These are phyloP conservation scores for Perca schrenkii DNA, from an alignment of 2,113 vertebrate genomes.

Conservation along the genomic window DNA sequence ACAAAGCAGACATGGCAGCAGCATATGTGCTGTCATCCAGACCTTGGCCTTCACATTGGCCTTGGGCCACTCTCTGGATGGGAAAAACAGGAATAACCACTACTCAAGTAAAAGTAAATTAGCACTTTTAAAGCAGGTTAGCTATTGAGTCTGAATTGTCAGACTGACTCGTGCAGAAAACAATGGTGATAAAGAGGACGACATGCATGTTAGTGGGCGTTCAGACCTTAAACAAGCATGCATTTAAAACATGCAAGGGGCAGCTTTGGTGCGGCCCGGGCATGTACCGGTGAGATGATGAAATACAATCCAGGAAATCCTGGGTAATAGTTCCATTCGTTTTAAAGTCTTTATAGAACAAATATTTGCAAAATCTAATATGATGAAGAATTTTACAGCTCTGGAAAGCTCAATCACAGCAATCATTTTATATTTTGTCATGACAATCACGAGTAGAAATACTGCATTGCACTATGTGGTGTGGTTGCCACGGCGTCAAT, in stretches of 20 bases:
- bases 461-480: background rate
- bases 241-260: background rate
- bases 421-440: background rate
- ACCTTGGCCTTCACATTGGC: constrained; percentile 52
- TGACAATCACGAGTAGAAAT: too few relatives aligned
- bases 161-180: background rate
- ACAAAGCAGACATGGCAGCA: constrained; percentile 66
- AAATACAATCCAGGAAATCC: background rate
- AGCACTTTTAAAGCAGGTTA: background rate
- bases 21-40: constrained; percentile 52
- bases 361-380: background rate
- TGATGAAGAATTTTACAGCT: background rate
- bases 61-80: constrained; percentile 7
- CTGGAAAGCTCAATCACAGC: background rate
- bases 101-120: too few relatives aligned
- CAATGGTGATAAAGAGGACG: background rate
- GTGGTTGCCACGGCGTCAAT: background rate
- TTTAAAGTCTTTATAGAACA: background rate
- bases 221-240: constrained; percentile 4
- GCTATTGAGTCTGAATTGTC: background rate
- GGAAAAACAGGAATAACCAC: constrained; percentile 8
- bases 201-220: background rate
- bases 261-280: too few relatives aligned
- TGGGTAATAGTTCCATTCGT: background rate
- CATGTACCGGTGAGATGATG: background rate